Evolutionary conservation across 2,797 vertebrate species (phyloP).

Genomic region (Siniperca scherzeri): DNA sequence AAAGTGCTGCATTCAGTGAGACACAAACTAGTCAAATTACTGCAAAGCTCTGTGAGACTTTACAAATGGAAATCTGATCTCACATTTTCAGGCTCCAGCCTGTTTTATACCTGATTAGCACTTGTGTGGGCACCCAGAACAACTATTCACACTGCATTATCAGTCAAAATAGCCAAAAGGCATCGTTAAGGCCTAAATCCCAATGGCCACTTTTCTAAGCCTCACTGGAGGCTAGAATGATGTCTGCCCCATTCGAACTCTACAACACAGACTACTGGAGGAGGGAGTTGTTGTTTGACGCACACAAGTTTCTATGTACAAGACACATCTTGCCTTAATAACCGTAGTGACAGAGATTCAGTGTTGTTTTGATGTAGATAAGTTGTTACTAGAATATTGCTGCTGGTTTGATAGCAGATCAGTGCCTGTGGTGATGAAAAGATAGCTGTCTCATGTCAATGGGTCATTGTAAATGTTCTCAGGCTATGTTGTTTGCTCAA

Average conservation of each 20-base stretch:
- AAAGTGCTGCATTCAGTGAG: slow-evolving; percentile 10
- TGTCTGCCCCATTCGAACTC: slow-evolving; percentile 24
- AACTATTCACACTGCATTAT: slow-evolving; percentile 36
- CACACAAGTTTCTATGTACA: slow-evolving; percentile 55
- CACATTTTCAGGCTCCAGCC: slow-evolving; percentile 24
- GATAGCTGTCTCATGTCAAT: not conserved
- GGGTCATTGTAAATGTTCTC: slow-evolving; percentile 20
- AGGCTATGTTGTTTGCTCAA: slow-evolving; percentile 21
- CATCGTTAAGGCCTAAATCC: slow-evolving; percentile 26
- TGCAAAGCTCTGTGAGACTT: slow-evolving; percentile 8
- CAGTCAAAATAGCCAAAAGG: slow-evolving; percentile 53
- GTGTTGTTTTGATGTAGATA: slow-evolving; percentile 64
- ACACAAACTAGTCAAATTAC: slow-evolving; percentile 13
- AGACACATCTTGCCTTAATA: slow-evolving; percentile 51
- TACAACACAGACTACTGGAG: not conserved
- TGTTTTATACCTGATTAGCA: slow-evolving; percentile 55
- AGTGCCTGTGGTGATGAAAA: slow-evolving; percentile 32
- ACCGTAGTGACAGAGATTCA: slow-evolving; percentile 1
- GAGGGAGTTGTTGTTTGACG: slow-evolving; percentile 12
- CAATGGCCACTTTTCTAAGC: not conserved
- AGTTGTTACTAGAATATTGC: slow-evolving; percentile 7
- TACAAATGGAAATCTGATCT: slow-evolving; percentile 40
- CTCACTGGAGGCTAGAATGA: slow-evolving; percentile 6
- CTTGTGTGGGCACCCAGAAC: slow-evolving; percentile 18
- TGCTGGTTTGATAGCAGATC: slow-evolving; percentile 46